These are phyloP conservation scores for Drosophila antonietae DNA, from an alignment of 2,888 invertebrate species.

Conservation along the genomic window DNA sequence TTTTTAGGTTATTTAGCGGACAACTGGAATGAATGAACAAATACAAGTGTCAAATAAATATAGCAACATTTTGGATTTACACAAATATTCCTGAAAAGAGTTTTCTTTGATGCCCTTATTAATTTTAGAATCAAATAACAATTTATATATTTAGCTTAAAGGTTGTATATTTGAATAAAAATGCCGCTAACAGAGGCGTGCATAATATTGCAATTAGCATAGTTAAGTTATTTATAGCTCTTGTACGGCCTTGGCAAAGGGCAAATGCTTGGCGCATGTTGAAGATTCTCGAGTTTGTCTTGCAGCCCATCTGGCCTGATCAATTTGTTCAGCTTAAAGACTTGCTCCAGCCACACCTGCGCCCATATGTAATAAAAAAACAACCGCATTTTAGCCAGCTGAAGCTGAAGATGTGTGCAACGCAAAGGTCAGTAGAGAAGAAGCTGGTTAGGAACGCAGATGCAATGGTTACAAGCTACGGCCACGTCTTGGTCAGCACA, in stretches of 20 bases:
- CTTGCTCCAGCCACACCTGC: constrained; percentile 33
- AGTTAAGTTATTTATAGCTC: background rate
- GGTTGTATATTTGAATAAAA: too few relatives aligned
- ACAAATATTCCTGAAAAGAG: background rate
- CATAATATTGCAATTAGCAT: constrained; percentile 12
- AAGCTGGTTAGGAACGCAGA: constrained; percentile 24
- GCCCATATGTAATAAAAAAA: constrained; percentile 31
- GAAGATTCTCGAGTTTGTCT: constrained; percentile 11
- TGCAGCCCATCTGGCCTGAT: constrained; percentile 2
- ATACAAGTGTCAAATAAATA: constrained; percentile 8
- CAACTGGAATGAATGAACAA: constrained; percentile 1
- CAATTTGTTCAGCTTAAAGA: constrained; percentile 9
- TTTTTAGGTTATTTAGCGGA: constrained; percentile 17
- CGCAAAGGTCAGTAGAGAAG: constrained; percentile 43
- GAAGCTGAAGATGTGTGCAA: constrained; percentile 42
- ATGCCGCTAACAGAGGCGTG: background rate
- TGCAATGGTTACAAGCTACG: constrained; percentile 7
- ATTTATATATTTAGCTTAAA: too few relatives aligned
- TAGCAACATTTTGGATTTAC: background rate
- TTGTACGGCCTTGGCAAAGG: constrained; percentile 13
- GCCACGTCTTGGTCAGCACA: constrained; percentile 31
- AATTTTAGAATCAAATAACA: too few relatives aligned
- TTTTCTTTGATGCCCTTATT: too few relatives aligned
- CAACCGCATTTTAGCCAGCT: constrained; percentile 22
- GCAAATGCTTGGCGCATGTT: constrained; percentile 18